phyloP scores from a whole-genome alignment of 2,113 vertebrate genomes.

The Turnix velox region DNA sequence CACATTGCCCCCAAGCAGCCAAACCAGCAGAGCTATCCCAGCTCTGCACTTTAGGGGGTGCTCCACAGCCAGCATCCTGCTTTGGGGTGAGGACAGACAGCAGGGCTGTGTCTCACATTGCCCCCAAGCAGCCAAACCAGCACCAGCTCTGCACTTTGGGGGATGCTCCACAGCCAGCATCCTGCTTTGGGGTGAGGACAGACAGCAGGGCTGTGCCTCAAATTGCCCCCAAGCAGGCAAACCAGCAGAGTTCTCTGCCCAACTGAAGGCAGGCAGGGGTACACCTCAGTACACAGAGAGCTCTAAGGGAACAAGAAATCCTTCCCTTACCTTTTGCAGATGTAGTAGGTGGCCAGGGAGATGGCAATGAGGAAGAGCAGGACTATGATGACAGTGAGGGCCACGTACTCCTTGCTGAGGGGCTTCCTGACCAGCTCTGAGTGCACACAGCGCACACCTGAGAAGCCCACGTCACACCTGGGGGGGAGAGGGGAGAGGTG shows the following conservation, averaged over 20 bases:
- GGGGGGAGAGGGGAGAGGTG: background rate
- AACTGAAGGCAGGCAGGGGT: rapidly evolving
- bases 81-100: too few species aligned
- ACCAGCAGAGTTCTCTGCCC: rapidly evolving
- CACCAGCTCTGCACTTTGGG: background rate
- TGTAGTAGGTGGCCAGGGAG: slow-evolving; percentile 59
- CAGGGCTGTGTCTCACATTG: rapidly evolving
- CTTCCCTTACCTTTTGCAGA: slow-evolving; percentile 69
- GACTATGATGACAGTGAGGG: slow-evolving; percentile 49
- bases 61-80: rapidly evolving
- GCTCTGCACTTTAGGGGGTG: background rate
- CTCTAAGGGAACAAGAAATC: rapidly evolving
- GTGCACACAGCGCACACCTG: slow-evolving; percentile 70
- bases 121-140: rapidly evolving
- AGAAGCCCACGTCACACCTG: slow-evolving; percentile 74
- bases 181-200: too few species aligned
- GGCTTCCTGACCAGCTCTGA: slow-evolving; percentile 68
- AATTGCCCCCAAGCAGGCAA: rapidly evolving
- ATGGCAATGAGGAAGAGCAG: slow-evolving; percentile 47
- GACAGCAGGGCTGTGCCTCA: rapidly evolving
- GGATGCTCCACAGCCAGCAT: rapidly evolving
- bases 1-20: rapidly evolving
- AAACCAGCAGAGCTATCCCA: too few species aligned
- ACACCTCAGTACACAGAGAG: background rate
- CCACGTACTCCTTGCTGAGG: slow-evolving; percentile 74